Percentiles rank a stretch among this genome's conserved stretches.
These are phyloP conservation scores for Motacilla tschutschensis DNA, from an alignment of 2,113 vertebrate species.

Conservation along the genomic window DNA sequence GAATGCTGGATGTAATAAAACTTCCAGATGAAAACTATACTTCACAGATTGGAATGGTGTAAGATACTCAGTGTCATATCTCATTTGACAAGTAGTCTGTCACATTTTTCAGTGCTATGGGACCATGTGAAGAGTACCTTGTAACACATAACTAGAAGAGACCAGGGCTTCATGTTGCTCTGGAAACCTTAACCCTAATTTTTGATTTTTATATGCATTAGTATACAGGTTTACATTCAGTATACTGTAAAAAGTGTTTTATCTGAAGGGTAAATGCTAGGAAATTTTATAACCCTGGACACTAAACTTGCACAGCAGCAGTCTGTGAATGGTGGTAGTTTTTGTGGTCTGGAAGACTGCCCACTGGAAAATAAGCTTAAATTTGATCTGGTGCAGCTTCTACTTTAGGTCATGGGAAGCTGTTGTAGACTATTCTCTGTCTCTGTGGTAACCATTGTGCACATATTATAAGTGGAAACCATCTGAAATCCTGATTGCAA, in stretches of 20 bases:
- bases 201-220: background rate
- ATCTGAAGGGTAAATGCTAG: background rate
- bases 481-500: background rate
- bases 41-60: background rate
- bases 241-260: constrained; percentile 15
- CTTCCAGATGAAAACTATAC: background rate
- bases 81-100: background rate
- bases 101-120: background rate
- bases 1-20: background rate
- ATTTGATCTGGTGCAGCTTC: constrained; percentile 32
- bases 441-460: background rate
- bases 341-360: constrained; percentile 64
- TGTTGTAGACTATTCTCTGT: background rate
- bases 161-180: background rate
- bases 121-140: background rate
- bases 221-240: background rate
- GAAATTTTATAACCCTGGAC: constrained; percentile 36
- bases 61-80: background rate
- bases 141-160: background rate
- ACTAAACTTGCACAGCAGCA: constrained; percentile 27
- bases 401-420: constrained; percentile 45
- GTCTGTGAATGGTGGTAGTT: constrained; percentile 37
- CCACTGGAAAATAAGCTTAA: constrained; percentile 43
- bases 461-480: background rate
- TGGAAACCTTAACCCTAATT: background rate